Evolutionary conservation across 2,113 vertebrate species (phyloP).

Genomic region (Camelus dromedarius): DNA sequence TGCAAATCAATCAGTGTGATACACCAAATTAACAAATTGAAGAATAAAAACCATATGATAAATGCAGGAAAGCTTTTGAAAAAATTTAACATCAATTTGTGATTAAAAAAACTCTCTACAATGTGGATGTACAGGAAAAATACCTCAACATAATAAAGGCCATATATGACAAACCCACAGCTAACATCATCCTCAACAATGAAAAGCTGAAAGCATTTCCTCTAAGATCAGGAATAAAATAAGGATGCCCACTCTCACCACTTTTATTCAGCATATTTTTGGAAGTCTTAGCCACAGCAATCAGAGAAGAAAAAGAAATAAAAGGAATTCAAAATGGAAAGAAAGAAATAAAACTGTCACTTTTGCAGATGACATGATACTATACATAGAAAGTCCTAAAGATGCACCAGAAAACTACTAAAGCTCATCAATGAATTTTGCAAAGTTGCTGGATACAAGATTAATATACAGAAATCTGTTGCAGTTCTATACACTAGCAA

Average conservation of each 20-base stretch:
- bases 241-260: background rate
- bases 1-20: background rate
- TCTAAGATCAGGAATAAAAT: background rate
- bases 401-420: background rate
- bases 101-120: background rate
- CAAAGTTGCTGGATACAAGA: background rate
- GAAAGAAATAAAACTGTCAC: background rate
- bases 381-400: background rate
- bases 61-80: background rate
- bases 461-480: background rate
- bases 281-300: background rate
- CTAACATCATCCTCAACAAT: background rate
- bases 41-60: background rate
- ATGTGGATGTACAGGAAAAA: background rate
- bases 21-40: background rate
- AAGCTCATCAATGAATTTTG: background rate
- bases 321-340: background rate
- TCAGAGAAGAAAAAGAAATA: background rate
- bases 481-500: background rate
- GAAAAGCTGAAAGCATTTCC: background rate
- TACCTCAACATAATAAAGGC: background rate
- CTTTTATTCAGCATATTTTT: background rate
- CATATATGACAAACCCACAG: background rate
- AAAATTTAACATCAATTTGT: background rate
- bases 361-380: background rate